phyloP scores from a whole-genome alignment of 1,140 invertebrate species.

The Battus philenor region DNA sequence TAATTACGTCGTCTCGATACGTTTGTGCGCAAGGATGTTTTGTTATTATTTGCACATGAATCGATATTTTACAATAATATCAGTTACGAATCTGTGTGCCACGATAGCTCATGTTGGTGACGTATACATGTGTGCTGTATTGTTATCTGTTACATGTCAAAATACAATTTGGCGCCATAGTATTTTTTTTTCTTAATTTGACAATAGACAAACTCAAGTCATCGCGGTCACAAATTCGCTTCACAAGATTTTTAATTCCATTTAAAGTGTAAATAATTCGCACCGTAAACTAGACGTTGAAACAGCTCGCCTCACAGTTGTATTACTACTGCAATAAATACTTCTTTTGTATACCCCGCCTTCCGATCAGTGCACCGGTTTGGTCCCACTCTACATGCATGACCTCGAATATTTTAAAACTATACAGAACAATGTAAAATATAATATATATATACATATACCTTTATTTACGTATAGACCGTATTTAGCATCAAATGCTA shows the following conservation, averaged over 20 bases:
- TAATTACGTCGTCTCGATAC: slow-evolving; percentile 43
- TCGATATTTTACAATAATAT: slow-evolving; percentile 2
- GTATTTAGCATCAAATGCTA: slow-evolving; percentile 66
- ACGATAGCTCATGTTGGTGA: background rate
- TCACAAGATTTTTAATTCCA: slow-evolving; percentile 23
- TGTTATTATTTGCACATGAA: background rate
- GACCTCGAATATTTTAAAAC: slow-evolving; percentile 30
- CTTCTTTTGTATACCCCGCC: slow-evolving; percentile 41
- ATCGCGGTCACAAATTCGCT: background rate
- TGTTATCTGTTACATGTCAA: too few relatives aligned
- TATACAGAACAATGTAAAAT: slow-evolving; percentile 32
- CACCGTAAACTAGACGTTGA: slow-evolving; percentile 49
- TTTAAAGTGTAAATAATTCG: slow-evolving; percentile 26
- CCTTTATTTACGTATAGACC: slow-evolving; percentile 61
- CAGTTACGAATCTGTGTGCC: background rate
- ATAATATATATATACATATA: slow-evolving; percentile 38
- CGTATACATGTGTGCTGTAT: too few relatives aligned
- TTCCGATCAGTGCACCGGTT: slow-evolving; percentile 65
- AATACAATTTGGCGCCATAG: too few relatives aligned
- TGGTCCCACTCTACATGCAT: slow-evolving; percentile 55
- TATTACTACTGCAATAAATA: slow-evolving; percentile 38
- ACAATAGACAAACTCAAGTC: background rate
- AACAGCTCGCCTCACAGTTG: slow-evolving; percentile 41
- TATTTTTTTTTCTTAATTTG: too few relatives aligned
- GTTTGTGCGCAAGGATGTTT: slow-evolving; percentile 52